These are phyloP conservation scores for Spodoptera littoralis DNA, from an alignment of 2,888 invertebrate genomes.

Conservation along the genomic window DNA sequence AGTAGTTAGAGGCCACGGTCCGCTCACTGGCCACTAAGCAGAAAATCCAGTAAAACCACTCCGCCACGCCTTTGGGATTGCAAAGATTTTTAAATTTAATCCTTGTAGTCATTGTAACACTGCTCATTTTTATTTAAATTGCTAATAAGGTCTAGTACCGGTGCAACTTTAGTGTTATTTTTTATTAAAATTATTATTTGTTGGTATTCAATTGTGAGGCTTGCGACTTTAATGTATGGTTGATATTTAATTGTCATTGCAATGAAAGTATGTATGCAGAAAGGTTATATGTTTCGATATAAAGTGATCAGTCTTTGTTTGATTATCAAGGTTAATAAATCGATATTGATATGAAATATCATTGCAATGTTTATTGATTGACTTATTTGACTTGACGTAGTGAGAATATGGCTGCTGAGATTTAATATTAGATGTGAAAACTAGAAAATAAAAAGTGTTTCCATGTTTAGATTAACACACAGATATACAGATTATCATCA, in stretches of 20 bases:
- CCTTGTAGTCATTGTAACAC: neutral
- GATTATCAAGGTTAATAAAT: conserved; percentile 27
- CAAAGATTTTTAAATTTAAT: conserved; percentile 3
- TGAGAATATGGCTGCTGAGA: too few relatives aligned
- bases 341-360: too few relatives aligned
- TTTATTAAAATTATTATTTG: too few relatives aligned
- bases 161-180: too few relatives aligned
- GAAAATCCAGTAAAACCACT: conserved; percentile 43
- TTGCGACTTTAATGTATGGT: neutral
- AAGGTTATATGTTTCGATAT: conserved; percentile 29
- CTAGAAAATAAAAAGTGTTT: too few relatives aligned
- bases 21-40: conserved; percentile 50
- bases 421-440: too few relatives aligned
- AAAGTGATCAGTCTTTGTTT: conserved; percentile 18
- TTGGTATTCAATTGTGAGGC: conserved; percentile 1
- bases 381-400: too few relatives aligned
- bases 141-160: neutral
- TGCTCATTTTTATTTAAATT: conserved; percentile 1
- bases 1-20: conserved; percentile 79
- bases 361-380: too few relatives aligned
- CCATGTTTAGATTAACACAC: too few relatives aligned
- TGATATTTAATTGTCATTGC: conserved; percentile 6
- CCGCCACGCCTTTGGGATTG: conserved; percentile 44
- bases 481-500: too few relatives aligned
- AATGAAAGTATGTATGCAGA: conserved; percentile 50